Evolutionary conservation across 1,140 invertebrate species (phyloP), one percentile per base, ranked within the genome.

Genomic region (Oedothorax gibbosus): DNA sequence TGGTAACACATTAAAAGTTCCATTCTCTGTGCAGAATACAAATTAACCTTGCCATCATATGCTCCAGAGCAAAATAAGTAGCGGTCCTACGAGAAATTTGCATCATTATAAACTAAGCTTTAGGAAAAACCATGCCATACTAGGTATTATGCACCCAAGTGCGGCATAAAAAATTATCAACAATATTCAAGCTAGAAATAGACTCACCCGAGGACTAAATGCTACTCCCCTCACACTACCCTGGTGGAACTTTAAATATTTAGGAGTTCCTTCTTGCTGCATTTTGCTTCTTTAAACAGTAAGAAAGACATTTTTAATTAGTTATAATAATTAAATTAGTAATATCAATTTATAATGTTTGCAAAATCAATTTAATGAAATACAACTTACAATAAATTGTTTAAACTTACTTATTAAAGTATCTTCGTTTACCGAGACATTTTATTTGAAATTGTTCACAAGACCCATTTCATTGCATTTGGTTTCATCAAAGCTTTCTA

Each of bases 41-140:
- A 87, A 86, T 91, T 91, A 18, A 92, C 90, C 86, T 91, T 91
- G 9, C 91, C 91, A 90, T 92, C 91, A 85, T 90, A 91, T 56
- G 90, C 91, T 53, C 91, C 91, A 18, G 91, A 92, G 87, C 91
- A 91, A 86, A 92, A 92, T 64, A 92, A 86, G 87, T 91, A 91
- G 75, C 91, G 88, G 86, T 92, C 91, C 91, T 91, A 85, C 14
- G 89, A 51, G 54, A 64, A 10, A 73, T 64, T 53, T 49, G 51
- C 20, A 65, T 53, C 8, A 56, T 68, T 68, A 21, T 68, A 20
- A 68, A 21, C 0, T 68, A 50, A 68, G 14, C 7, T 68, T 10
- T 10, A 60, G 11, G n/a, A 60, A 64, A 18, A 18, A 20, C 21
- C 62, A 20, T 12, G 15, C 9, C 9, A 65, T 65, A 20, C n/a